phyloP scores from a whole-genome alignment of 2,888 invertebrate genomes.

The Dorcus parallelipipedus region DNA sequence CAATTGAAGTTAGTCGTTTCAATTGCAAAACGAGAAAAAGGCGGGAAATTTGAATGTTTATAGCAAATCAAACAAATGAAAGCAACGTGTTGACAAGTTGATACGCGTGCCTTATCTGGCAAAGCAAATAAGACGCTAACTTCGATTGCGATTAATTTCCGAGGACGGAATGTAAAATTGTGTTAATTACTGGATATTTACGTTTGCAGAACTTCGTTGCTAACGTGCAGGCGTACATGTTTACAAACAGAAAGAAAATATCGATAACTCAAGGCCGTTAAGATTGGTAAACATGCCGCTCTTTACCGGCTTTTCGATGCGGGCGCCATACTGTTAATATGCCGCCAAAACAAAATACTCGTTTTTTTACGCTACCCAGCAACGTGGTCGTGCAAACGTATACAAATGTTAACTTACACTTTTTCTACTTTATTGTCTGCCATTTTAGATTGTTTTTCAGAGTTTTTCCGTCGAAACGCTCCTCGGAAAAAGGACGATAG shows the following conservation, averaged over 20 bases:
- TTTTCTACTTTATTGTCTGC: constrained; percentile 61
- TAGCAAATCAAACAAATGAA: not conserved
- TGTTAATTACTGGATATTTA: no score
- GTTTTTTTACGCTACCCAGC: constrained; percentile 19
- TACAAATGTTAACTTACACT: constrained; percentile 56
- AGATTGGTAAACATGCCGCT: constrained; percentile 15
- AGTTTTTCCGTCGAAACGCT: constrained; percentile 19
- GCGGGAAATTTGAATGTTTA: not conserved
- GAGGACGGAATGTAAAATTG: no score
- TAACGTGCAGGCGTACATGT: no score
- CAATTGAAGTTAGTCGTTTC: no score
- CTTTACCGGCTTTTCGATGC: constrained; percentile 39
- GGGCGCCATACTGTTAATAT: constrained; percentile 58
- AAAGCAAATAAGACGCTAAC: not conserved
- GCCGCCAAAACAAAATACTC: constrained; percentile 44
- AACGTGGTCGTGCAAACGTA: constrained; percentile 19
- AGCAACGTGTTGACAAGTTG: not conserved
- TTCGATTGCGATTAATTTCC: no score
- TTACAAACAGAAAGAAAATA: constrained; percentile 2
- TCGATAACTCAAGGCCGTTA: constrained; percentile 13
- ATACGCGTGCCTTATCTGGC: not conserved
- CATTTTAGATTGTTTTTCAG: constrained; percentile 51
- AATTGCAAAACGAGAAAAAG: not conserved
- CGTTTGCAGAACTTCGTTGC: no score
- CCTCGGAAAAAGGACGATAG: not conserved